Evolutionary conservation across 1,140 invertebrate genomes (phyloP).

Genomic region (Lepidurus couesii): DNA sequence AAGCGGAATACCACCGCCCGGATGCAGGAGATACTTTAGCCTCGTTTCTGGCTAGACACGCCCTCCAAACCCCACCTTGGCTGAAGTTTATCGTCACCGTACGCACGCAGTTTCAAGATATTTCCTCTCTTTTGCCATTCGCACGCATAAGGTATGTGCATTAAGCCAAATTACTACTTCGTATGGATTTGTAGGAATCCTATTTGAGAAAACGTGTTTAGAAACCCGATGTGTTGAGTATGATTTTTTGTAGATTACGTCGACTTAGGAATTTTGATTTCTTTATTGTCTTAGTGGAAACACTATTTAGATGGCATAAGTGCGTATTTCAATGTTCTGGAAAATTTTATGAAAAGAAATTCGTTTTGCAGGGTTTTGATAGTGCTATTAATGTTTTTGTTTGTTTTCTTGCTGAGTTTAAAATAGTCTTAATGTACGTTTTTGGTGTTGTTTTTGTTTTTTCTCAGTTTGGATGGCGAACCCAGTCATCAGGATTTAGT

Average conservation of each 20-base stretch:
- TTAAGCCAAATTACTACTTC: neutral
- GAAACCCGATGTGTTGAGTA: too few species aligned
- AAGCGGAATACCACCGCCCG: conserved; percentile 88
- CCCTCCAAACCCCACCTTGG: conserved; percentile 79
- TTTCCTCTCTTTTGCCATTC: conserved; percentile 76
- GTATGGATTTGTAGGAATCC: too few species aligned
- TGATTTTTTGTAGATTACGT: too few species aligned
- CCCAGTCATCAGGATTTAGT: conserved; percentile 69
- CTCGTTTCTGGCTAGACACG: conserved; percentile 76
- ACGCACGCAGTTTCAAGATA: conserved; percentile 71
- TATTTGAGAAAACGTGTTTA: too few species aligned
- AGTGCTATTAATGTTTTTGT: neutral
- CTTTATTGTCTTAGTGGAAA: too few species aligned
- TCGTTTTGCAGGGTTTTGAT: too few species aligned
- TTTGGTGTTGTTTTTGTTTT: conserved; percentile 42
- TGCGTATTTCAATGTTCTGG: too few species aligned
- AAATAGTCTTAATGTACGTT: conserved; percentile 26
- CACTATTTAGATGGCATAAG: too few species aligned
- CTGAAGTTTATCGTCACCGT: conserved; percentile 85
- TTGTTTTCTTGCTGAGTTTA: neutral
- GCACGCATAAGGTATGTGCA: conserved; percentile 46
- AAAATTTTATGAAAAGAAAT: too few species aligned
- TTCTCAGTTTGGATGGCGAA: conserved; percentile 55
- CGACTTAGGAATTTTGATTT: too few species aligned
- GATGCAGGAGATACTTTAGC: conserved; percentile 89